Conservation (phyloP, 2,113 vertebrate genomes). For the Vanacampus margaritifer region DNA sequence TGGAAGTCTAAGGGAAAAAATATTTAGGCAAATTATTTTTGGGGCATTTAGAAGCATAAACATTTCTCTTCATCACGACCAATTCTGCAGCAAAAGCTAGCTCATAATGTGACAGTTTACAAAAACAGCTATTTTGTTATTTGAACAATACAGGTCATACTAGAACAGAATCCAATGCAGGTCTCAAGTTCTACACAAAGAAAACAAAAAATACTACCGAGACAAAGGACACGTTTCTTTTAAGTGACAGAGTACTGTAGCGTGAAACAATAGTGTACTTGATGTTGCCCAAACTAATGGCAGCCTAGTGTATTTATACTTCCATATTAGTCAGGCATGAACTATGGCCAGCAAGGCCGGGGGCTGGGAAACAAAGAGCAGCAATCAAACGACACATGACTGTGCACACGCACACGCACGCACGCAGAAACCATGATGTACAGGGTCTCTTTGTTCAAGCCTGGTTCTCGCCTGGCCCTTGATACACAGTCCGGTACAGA, state of each 20-base stretch:
- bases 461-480: constrained; percentile 37
- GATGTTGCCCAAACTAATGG: constrained; percentile 54
- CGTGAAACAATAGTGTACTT: constrained; percentile 64
- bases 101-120: neutral
- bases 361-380: constrained; percentile 65
- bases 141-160: constrained; percentile 11
- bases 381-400: constrained; percentile 47
- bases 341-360: constrained; percentile 57
- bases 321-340: constrained; percentile 66
- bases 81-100: neutral
- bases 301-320: constrained; percentile 69
- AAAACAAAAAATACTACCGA: constrained; percentile 27
- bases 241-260: constrained; percentile 52
- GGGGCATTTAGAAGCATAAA: neutral
- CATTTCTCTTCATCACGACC: neutral
- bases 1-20: neutral
- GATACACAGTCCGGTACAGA: constrained; percentile 45
- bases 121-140: constrained; percentile 14
- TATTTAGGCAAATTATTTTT: neutral
- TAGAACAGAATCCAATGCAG: neutral
- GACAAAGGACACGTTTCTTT: constrained; percentile 55
- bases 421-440: constrained; percentile 47
- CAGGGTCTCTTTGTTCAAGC: constrained; percentile 65
- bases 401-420: constrained; percentile 8
- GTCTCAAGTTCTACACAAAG: constrained; percentile 29